A percentile compares a stretch with the other conserved stretches of the same genome.
Conservation (phyloP, 2,113 vertebrate genomes). For the Furnarius figulus region DNA sequence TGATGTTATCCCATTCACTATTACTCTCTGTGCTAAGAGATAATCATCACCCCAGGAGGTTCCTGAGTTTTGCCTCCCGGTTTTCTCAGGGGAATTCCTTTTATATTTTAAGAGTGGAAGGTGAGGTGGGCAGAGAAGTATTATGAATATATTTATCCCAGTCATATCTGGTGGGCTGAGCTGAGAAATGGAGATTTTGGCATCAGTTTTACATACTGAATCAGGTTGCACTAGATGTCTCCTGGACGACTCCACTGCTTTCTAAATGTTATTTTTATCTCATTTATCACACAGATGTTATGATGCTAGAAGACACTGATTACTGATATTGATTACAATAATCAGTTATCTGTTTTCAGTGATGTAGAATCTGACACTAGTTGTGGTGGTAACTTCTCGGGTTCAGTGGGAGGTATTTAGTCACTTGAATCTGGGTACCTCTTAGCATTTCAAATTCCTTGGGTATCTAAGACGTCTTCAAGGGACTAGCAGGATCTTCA, state of each 20-base stretch:
- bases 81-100: background rate
- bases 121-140: too few species aligned
- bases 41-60: accelerated
- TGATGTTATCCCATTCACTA: too few species aligned
- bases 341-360: background rate
- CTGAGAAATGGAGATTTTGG: background rate
- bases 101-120: background rate
- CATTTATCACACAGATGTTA: background rate
- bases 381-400: background rate
- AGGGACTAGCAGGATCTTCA: background rate
- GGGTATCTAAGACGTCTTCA: background rate
- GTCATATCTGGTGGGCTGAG: background rate
- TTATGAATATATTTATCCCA: background rate
- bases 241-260: background rate
- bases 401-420: background rate
- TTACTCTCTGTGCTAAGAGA: background rate
- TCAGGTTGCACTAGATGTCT: background rate
- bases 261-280: background rate
- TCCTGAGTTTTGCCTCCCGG: background rate
- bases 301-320: background rate
- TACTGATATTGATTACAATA: background rate
- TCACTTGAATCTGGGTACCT: background rate
- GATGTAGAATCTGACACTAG: background rate
- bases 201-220: background rate
- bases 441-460: background rate